Evolutionary conservation across 2,888 invertebrate genomes (phyloP), one percentile per base, ranked within the genome.

Genomic region (Conomelus anceps): DNA sequence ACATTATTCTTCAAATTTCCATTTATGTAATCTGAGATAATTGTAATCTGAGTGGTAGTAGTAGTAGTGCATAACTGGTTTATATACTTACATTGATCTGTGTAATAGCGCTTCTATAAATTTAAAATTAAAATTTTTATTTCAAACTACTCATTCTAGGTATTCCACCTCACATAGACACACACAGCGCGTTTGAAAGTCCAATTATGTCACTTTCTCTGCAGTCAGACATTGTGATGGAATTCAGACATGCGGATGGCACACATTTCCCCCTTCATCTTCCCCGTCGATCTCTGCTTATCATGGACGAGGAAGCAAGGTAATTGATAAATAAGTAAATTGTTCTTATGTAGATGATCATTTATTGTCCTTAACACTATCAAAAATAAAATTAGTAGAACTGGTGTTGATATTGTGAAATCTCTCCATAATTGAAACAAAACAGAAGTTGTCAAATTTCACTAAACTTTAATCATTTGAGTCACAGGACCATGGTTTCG

Each of bases 81-180:
- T n/a, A n/a, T n/a, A n/a, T n/a, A 84, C 85, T 88, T 20, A 87
- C 86, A 20, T 88, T 90, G 63, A 20, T 20, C 20, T 41, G 63
- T 17, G n/a, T n/a, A n/a, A n/a, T n/a, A n/a, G 84, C 4, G 4
- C 34, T 9, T 89, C 20, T 41, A 41, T 85, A 3, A 88, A 22
- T 86, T 20, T 88, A 26, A 24, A 29, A 85, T 84, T 22, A 34
- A 89, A 89, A 22, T 88, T 26, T 22, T 29, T 26, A 85, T 85
- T 85, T 20, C 17, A 85, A 85, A 85, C 11, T n/a, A n/a, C n/a
- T n/a, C n/a, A n/a, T 93, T 93, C 17, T 92, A 97, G 98, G 98
- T 84, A 99, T 99, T 92, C 99, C 99, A 34, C 95, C 97, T 0
- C 99, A 99, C 93, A 96, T 98, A 22, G 99, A 99, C 93, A 98